Evolutionary conservation across 2,113 vertebrate species (phyloP), one percentile per base, ranked within the genome.

Genomic region (Cricetomys ansorgei): DNA sequence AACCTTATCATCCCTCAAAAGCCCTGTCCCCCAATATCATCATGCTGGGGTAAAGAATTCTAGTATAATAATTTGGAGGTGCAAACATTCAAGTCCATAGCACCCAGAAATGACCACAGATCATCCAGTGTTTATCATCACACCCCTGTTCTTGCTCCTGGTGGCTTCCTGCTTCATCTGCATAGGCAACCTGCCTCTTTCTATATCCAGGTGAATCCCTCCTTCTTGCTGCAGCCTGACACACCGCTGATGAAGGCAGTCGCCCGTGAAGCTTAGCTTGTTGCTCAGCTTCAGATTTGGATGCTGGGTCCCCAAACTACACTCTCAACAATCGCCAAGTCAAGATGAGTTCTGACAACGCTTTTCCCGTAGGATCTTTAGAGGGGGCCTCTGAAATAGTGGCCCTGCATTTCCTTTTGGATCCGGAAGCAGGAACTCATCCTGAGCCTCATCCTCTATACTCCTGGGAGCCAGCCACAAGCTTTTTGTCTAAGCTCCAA

Each of bases 51-150:
- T 75, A 4, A 4, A 43, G 43, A 64, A 16, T 31, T 59, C 75
- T 45, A 53, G 27, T 4, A 85, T 40, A 79, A 15, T 17, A 13
- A 70, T 70, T 48, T 53, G 1, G 5, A 2, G 43, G 25, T 11
- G 48, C 34, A 12, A n/a, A 75, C 17, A 55, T 88, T 92, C 37
- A 59, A 65, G 0, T 53, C 13, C 6, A 2, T 31, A 57, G 53
- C 69, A 59, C 37, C 19, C 29, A 72, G 53, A 89, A 90, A 96
- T 72, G 34, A 91, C 34, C 19, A 85, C 9, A 65, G 59, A 13
- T 53, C 9, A 81, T 12, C 3, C 4, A 7, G 17, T 37, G 4
- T 15, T 91, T 29, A 7, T 17, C 37, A 29, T 72, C 8, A 2
- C 3, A 3, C 19, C 2, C 5, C 12, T 5, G 45, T 25, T 64